Conservation (phyloP, 2,797 vertebrate genomes). For the Moxostoma hubbsi region DNA sequence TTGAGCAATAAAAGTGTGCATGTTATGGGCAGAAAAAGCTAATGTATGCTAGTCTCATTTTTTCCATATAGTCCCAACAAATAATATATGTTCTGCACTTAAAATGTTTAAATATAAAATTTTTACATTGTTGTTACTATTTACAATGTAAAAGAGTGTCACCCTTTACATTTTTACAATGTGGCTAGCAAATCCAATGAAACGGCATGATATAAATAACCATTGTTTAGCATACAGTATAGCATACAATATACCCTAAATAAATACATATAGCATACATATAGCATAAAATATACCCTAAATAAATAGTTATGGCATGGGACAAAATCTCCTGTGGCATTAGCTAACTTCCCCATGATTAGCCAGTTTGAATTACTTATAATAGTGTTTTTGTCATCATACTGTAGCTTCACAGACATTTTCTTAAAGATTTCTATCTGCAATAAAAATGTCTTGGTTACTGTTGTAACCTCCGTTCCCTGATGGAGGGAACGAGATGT, state of each 20-base stretch:
- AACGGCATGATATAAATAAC: conserved; percentile 24
- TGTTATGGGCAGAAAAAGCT: no score
- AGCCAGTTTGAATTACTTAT: conserved; percentile 27
- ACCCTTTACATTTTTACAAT: conserved; percentile 57
- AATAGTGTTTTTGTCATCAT: conserved; percentile 30
- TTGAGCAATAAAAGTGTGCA: conserved; percentile 55
- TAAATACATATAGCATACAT: neutral
- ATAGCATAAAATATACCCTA: no score
- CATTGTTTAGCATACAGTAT: conserved; percentile 12
- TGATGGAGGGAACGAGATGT: no score
- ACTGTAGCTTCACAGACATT: conserved; percentile 23
- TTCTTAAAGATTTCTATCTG: conserved; percentile 39
- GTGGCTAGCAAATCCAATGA: conserved; percentile 37
- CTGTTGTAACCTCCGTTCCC: no score
- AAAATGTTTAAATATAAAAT: neutral
- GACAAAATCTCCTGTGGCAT: neutral
- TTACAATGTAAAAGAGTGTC: conserved; percentile 55
- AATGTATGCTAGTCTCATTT: neutral
- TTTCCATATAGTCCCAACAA: neutral
- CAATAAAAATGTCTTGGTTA: neutral
- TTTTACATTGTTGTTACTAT: conserved; percentile 45
- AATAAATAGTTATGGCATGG: neutral
- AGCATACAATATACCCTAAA: neutral
- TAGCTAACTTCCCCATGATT: conserved; percentile 5
- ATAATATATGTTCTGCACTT: conserved; percentile 45